phyloP scores from a whole-genome alignment of 2,797 vertebrate genomes.

The Eulemur rubriventer region DNA sequence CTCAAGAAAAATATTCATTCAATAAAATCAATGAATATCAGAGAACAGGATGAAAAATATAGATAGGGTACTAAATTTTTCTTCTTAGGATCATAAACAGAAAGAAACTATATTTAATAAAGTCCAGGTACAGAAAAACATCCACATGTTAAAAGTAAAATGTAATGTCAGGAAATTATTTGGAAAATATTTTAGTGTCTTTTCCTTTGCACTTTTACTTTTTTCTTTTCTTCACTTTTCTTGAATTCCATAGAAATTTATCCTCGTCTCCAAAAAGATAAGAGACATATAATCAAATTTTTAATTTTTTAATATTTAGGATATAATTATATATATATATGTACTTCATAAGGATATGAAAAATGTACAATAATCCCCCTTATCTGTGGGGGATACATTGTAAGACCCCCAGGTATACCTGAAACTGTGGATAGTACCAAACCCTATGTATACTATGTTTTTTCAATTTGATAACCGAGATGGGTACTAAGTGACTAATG shows the following conservation, averaged over 20 bases:
- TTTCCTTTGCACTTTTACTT: neutral
- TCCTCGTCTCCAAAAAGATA: neutral
- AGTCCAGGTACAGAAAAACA: neutral
- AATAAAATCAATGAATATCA: neutral
- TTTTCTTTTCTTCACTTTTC: neutral
- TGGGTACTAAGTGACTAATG: neutral
- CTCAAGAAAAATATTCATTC: conserved; percentile 1
- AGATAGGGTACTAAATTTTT: neutral
- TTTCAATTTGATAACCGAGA: neutral
- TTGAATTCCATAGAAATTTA: neutral
- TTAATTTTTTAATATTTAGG: neutral
- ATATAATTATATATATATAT: neutral
- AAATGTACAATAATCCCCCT: neutral
- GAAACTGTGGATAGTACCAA: neutral
- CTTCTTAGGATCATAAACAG: neutral
- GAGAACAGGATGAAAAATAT: neutral
- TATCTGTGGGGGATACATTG: neutral
- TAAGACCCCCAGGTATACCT: neutral
- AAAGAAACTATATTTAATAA: neutral
- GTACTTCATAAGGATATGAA: neutral
- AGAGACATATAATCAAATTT: neutral
- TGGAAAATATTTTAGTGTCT: conserved; percentile 1
- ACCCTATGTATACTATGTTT: neutral
- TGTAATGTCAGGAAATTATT: neutral
- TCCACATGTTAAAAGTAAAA: neutral